A percentile compares a stretch with the other conserved stretches of the same genome.
Evolutionary conservation across 2,888 invertebrate species (phyloP).

Genomic region (Thyatira batis): DNA sequence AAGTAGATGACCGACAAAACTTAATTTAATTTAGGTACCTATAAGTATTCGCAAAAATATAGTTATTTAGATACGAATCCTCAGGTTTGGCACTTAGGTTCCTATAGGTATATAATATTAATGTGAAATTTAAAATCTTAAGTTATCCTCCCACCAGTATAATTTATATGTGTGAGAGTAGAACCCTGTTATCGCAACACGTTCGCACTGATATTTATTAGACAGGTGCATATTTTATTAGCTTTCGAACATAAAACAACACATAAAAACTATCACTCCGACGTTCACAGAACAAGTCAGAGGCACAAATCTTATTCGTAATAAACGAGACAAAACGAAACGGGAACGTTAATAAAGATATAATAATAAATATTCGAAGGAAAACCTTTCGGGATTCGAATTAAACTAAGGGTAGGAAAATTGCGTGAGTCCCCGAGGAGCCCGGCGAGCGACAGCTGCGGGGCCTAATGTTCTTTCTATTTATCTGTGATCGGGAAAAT

Average conservation of each 20-base stretch:
- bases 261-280: conserved; percentile 60
- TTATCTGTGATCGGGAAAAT: conserved; percentile 73
- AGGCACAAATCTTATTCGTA: conserved; percentile 66
- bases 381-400: conserved; percentile 78
- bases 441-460: conserved; percentile 72
- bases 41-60: too few relatives aligned
- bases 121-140: conserved; percentile 17
- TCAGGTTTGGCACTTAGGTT: too few relatives aligned
- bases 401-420: conserved; percentile 80
- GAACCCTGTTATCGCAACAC: conserved; percentile 53
- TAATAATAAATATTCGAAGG: conserved; percentile 78
- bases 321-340: conserved; percentile 65
- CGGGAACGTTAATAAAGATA: conserved; percentile 76
- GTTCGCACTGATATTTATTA: conserved; percentile 57
- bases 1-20: too few relatives aligned
- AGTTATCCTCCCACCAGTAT: conserved; percentile 45
- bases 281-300: conserved; percentile 39
- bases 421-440: conserved; percentile 75
- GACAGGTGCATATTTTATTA: conserved; percentile 65
- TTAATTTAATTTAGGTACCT: too few relatives aligned
- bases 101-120: conserved; percentile 7
- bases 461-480: conserved; percentile 74
- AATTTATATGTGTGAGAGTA: conserved; percentile 49
- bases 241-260: conserved; percentile 56
- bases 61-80: too few relatives aligned